These are phyloP conservation scores for Drosophila nigrodunni DNA, from an alignment of 1,140 invertebrate species.

Conservation along the genomic window DNA sequence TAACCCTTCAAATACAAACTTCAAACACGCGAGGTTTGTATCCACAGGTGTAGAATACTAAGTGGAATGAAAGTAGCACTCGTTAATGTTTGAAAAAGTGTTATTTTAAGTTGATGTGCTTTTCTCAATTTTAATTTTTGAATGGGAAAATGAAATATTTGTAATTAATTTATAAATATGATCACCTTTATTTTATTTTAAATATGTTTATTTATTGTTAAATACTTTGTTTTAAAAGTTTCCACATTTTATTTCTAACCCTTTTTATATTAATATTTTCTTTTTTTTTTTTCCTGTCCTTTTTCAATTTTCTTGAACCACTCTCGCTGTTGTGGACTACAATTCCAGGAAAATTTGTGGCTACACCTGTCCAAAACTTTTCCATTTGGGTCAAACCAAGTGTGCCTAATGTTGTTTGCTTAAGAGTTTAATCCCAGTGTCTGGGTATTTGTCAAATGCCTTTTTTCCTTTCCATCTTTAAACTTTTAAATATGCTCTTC, in stretches of 20 bases:
- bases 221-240: background rate
- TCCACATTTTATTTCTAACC: background rate
- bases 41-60: background rate
- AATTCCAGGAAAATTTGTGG: slow-evolving; percentile 3
- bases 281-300: background rate
- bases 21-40: background rate
- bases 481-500: slow-evolving; percentile 52
- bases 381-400: slow-evolving; percentile 15
- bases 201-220: background rate
- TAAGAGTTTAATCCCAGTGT: slow-evolving; percentile 9
- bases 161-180: no score
- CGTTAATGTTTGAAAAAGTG: background rate
- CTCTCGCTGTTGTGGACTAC: background rate
- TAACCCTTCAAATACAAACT: background rate
- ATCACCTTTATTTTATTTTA: background rate
- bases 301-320: background rate
- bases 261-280: background rate
- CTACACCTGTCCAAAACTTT: slow-evolving; percentile 40
- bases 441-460: slow-evolving; percentile 15
- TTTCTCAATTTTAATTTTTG: background rate
- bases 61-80: background rate
- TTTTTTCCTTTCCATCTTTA: background rate
- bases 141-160: no score
- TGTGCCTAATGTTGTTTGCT: slow-evolving; percentile 27
- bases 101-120: no score